Base-by-base conservation (phyloP, 2,888 invertebrate species). In the Cantharis flavilabris region DNA sequence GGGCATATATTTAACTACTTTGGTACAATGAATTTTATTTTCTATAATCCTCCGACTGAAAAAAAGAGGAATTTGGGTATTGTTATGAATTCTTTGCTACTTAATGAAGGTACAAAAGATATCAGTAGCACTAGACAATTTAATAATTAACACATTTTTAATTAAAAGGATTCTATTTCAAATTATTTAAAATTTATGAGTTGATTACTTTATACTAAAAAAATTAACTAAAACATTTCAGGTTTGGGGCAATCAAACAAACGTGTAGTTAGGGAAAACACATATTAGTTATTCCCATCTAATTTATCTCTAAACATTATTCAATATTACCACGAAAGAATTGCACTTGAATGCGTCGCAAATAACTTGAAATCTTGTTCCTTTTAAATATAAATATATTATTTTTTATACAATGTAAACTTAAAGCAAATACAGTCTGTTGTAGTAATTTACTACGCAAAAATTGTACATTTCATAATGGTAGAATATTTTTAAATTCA, bases 401-500 rank as follows among this genome's bases (percentile, higher is more conserved):
- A n/a, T 49, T n/a, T 49, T 49, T 49, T 3, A 49, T 49, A n/a
- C 9, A 49, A 23, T 23, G 65, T 67, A 67, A 23, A 20, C 26
- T 67, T 23, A 67, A 23, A 67, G 23, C n/a, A 67, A 64, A 67
- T 67, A 70, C 70, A 33, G 70, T 33, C 70, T 70, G 20, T 30
- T 70, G 28, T 64, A 72, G 13, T 28, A 11, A 16, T 65, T 63
- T 14, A 23, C 30, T 63, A 72, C 62, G 64, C 72, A 64, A 72
- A 64, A 20, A 72, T 26, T 64, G 72, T 63, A 64, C 72, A 62
- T 49, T 33, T 49, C 69, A 69, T 16, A 28, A 30, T 18, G 33
- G 11, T 30, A 3, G 16, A 69, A 69, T 33, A 49, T 18, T 16
- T 33, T 70, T 62, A 11, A 33, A 49, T 62, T 88, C 88, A 91